Evolutionary conservation across 2,797 vertebrate species (phyloP), one percentile per base, ranked within the genome.

Genomic region (Parauchenoglanis punctatus): DNA sequence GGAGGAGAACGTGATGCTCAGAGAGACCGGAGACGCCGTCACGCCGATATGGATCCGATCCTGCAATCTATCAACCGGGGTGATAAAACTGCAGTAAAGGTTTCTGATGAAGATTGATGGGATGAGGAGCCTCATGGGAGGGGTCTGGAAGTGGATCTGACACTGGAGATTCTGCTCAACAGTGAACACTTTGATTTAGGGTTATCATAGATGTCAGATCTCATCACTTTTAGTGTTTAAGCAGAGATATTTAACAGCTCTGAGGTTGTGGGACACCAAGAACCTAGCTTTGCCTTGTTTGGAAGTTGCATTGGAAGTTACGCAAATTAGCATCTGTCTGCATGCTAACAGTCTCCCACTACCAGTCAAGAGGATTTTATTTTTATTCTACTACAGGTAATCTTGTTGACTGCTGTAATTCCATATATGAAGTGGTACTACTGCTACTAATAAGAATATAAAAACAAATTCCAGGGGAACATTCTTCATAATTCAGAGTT

Each of bases 41-140:
- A 91, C 91, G 90, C 90, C 84, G 96, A 96, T 94, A 93, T 95
- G 95, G 94, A 96, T 96, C 96, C 94, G 91, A 94, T 96, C 94
- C 93, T 92, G 91, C 94, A 96, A 96, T 96, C 96, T 96, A 96
- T 96, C 96, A 95, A 93, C 90, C 89, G 89, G 93, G 94, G 94
- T 94, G 94, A 95, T 96, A 96, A 95, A 96, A 96, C 93, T 92
- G 89, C 91, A 86, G 91, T 84, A 25, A 83, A 88, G 0, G 77
- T 88, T 68, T 86, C 89, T 93, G 93, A 95, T 94, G 92, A 95
- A 96, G 96, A 96, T 93, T 92, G 94, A 96, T 96, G 94, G 90
- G 92, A 40, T 86, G 91, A 90, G 76, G 90, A 92, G 92, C 88
- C 92, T 92, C 84, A 87, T 20, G 18, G 90, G 94, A 86, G 7